A percentile compares a stretch with the other conserved stretches of the same genome.
These are phyloP conservation scores for Stomorhina lunata DNA, from an alignment of 2,888 invertebrate species.

Conservation along the genomic window DNA sequence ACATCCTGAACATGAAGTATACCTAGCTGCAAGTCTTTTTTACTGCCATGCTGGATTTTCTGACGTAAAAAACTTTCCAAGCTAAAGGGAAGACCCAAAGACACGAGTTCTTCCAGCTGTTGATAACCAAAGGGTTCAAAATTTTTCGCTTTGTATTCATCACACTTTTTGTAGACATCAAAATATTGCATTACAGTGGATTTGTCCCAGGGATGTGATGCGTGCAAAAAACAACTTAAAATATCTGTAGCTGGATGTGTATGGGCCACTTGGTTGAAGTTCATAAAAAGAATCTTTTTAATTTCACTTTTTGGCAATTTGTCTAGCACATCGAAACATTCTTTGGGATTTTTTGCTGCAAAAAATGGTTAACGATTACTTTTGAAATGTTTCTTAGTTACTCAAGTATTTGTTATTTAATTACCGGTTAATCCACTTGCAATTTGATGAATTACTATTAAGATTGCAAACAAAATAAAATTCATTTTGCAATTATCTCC, in stretches of 20 bases:
- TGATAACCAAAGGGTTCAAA: neutral
- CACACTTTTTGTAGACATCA: slow-evolving; percentile 14
- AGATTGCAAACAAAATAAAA: neutral
- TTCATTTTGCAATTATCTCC: neutral
- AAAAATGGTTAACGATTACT: neutral
- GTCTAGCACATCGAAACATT: slow-evolving; percentile 12
- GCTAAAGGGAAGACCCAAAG: neutral
- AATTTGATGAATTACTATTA: neutral
- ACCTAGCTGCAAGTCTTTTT: neutral
- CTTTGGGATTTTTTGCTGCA: neutral
- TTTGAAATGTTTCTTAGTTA: neutral
- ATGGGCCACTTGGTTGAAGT: neutral
- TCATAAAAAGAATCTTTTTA: slow-evolving; percentile 21
- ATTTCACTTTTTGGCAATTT: slow-evolving; percentile 6
- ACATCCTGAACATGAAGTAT: neutral
- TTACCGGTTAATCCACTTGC: slow-evolving; percentile 6
- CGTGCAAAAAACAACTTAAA: neutral
- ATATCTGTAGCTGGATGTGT: slow-evolving; percentile 26
- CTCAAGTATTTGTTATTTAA: neutral
- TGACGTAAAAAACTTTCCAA: slow-evolving; percentile 10
- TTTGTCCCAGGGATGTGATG: neutral
- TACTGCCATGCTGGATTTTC: neutral
- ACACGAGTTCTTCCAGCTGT: neutral
- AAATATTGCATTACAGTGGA: slow-evolving; percentile 18
- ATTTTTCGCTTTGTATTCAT: neutral